Conservation (phyloP, 2,888 invertebrate genomes). For the Drosophila tripunctata region DNA sequence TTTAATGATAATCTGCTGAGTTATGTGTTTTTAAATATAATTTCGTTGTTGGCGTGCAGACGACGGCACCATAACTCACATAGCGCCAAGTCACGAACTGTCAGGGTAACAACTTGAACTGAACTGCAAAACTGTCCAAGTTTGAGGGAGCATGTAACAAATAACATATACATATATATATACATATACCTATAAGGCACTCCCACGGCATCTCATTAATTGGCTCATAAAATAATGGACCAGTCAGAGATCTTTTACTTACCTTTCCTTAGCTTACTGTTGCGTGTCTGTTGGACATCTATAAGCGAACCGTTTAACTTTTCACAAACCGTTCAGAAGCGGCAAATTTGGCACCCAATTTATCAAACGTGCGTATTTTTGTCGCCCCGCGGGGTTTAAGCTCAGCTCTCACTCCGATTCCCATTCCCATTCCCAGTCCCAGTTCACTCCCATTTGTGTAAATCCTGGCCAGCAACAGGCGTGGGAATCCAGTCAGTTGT, state of each 20-base stretch:
- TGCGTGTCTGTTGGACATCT: conserved; percentile 73
- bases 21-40: conserved; percentile 84
- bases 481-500: conserved; percentile 72
- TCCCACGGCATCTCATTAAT: conserved; percentile 79
- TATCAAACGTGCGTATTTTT: conserved; percentile 62
- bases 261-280: conserved; percentile 8
- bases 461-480: conserved; percentile 56
- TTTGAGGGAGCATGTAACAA: conserved; percentile 28
- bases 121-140: no score
- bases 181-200: conserved; percentile 47
- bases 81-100: conserved; percentile 79
- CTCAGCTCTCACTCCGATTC: conserved; percentile 17
- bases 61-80: conserved; percentile 74
- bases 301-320: conserved; percentile 77
- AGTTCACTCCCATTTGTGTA: no score
- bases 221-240: conserved; percentile 71
- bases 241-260: background rate
- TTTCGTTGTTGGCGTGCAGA: conserved; percentile 81
- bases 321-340: conserved; percentile 63
- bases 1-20: conserved; percentile 84
- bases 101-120: conserved; percentile 38
- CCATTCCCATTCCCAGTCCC: background rate
- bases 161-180: no score
- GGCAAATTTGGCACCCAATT: conserved; percentile 81
- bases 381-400: conserved; percentile 51